Conservation (phyloP, 2,113 vertebrate genomes). For the Python bivittatus region DNA sequence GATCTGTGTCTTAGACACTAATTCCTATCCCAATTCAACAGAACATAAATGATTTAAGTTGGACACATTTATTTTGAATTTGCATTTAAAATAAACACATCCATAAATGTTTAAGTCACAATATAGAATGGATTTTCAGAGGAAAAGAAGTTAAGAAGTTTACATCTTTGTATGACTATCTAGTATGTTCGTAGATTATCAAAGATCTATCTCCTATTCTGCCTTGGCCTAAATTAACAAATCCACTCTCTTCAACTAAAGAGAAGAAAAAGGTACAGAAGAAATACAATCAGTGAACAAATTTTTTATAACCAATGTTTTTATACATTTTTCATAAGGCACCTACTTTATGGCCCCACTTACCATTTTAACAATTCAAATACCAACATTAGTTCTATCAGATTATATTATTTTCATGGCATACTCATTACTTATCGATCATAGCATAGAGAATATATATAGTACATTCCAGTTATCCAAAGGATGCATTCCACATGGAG, state of each 20-base stretch:
- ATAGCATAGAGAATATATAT: neutral
- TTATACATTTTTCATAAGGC: slow-evolving; percentile 70
- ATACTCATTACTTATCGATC: neutral
- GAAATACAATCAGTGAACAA: slow-evolving; percentile 68
- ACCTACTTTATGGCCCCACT: slow-evolving; percentile 55
- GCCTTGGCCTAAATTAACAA: neutral
- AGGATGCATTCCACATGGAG: neutral
- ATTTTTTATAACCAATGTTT: slow-evolving; percentile 74
- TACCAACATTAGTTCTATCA: neutral
- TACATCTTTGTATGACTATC: neutral
- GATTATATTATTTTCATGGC: neutral
- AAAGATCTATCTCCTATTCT: neutral
- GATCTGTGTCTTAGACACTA: neutral
- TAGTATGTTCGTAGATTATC: neutral
- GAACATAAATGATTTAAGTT: neutral
- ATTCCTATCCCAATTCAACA: neutral
- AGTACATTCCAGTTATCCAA: neutral
- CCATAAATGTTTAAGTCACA: neutral
- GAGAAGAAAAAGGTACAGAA: slow-evolving; percentile 67
- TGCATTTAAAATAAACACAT: neutral
- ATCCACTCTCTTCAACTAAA: neutral
- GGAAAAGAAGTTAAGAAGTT: neutral
- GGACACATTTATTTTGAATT: neutral
- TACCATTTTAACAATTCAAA: slow-evolving; percentile 52
- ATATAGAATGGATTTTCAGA: neutral